Percentiles rank a stretch among this genome's conserved stretches.
Evolutionary conservation across 2,113 vertebrate genomes (phyloP).

Genomic region (Brachionichthys hirsutus): DNA sequence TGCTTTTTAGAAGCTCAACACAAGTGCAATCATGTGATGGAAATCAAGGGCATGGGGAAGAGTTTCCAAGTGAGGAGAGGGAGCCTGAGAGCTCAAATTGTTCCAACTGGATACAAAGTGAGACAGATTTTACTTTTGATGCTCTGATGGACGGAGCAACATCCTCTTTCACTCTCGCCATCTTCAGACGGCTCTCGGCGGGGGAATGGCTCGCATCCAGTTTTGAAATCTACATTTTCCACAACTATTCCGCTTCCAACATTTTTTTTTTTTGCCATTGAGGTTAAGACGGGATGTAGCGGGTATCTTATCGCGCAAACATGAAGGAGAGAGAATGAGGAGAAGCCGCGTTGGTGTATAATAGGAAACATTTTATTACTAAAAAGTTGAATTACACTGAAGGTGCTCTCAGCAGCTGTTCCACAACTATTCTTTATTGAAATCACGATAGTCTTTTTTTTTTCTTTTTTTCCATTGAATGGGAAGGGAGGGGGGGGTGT

Average conservation of each 20-base stretch:
- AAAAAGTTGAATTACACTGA: conserved; percentile 73
- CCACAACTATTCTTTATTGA: conserved; percentile 76
- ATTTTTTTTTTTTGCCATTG: too few relatives aligned
- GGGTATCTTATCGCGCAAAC: too few relatives aligned
- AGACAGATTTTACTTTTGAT: conserved; percentile 33
- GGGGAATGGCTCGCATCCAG: neutral
- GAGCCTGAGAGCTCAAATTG: conserved; percentile 37
- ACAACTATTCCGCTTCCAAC: neutral
- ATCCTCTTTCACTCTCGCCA: neutral
- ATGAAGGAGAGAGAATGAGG: conserved; percentile 22
- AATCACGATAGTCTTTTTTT: conserved; percentile 66
- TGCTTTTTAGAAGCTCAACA: conserved; percentile 44
- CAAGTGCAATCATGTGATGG: conserved; percentile 35
- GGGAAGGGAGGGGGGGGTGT: neutral
- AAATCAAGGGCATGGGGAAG: conserved; percentile 38
- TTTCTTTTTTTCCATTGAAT: conserved; percentile 52
- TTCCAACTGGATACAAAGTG: conserved; percentile 27
- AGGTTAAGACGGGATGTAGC: too few relatives aligned
- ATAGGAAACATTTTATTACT: conserved; percentile 80
- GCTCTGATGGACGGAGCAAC: conserved; percentile 23
- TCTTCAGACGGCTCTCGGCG: neutral
- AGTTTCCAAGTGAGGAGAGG: conserved; percentile 25
- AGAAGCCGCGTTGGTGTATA: conserved; percentile 46
- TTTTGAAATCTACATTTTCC: neutral
- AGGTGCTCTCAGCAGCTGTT: conserved; percentile 65